Evolutionary conservation across 2,888 invertebrate species (phyloP).

Genomic region (Limnephilus auricula): DNA sequence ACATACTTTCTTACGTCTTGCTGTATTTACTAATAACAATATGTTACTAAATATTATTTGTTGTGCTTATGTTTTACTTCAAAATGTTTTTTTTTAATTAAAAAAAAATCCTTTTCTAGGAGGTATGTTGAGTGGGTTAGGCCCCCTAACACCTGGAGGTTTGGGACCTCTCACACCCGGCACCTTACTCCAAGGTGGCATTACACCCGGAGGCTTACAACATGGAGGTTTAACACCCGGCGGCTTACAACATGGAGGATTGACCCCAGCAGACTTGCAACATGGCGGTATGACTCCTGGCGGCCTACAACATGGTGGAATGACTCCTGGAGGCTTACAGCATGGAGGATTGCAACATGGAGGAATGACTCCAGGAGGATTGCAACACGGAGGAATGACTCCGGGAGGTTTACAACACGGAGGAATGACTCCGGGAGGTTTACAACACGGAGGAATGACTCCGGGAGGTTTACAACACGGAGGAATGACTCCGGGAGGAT

Average conservation of each 20-base stretch:
- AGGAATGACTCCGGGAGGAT: slow-evolving; percentile 70
- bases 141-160: slow-evolving; percentile 75
- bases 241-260: slow-evolving; percentile 69
- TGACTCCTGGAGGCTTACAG: slow-evolving; percentile 72
- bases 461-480: slow-evolving; percentile 73
- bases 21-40: not conserved
- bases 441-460: slow-evolving; percentile 72
- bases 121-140: slow-evolving; percentile 74
- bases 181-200: slow-evolving; percentile 74
- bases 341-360: slow-evolving; percentile 74
- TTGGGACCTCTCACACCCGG: slow-evolving; percentile 75
- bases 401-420: slow-evolving; percentile 72
- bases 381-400: slow-evolving; percentile 73
- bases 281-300: slow-evolving; percentile 68
- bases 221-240: slow-evolving; percentile 72
- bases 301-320: slow-evolving; percentile 70
- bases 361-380: slow-evolving; percentile 71
- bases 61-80: not conserved
- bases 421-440: slow-evolving; percentile 72
- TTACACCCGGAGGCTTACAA: slow-evolving; percentile 73
- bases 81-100: not conserved
- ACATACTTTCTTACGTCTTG: not conserved
- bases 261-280: slow-evolving; percentile 65
- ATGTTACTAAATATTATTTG: not conserved
- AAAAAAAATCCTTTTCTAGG: slow-evolving; percentile 57